phyloP scores from a whole-genome alignment of 2,888 invertebrate genomes.

The Nasonovia ribisnigri region DNA sequence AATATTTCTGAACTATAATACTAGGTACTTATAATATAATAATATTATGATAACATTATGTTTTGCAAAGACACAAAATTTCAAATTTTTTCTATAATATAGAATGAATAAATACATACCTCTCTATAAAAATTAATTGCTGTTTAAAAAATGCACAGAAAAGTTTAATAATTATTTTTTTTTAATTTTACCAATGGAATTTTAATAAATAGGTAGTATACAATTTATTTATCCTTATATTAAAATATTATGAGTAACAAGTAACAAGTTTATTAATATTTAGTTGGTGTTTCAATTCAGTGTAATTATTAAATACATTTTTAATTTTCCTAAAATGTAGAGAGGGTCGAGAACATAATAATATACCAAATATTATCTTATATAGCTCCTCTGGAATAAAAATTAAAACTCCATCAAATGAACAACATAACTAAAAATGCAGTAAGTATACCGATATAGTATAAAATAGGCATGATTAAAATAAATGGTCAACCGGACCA shows the following conservation, averaged over 20 bases:
- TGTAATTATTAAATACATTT: neutral
- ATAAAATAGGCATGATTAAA: conserved; percentile 58
- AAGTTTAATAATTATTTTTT: neutral
- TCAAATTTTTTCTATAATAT: neutral
- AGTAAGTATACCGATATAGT: conserved; percentile 1
- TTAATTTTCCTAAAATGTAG: neutral
- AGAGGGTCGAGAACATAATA: neutral
- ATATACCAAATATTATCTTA: neutral
- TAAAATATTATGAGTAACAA: neutral
- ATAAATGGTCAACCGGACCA: conserved; percentile 64
- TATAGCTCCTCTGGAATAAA: neutral
- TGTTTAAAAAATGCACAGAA: neutral
- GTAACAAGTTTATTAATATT: neutral
- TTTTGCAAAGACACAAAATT: neutral
- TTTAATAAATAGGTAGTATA: neutral
- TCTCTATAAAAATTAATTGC: neutral
- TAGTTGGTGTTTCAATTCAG: neutral
- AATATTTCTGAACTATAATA: neutral
- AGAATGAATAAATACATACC: neutral
- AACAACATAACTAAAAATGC: conserved; percentile 22
- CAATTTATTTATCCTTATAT: neutral
- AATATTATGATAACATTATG: too few relatives aligned
- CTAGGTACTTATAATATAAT: neutral
- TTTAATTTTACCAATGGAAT: neutral
- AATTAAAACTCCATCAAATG: conserved; percentile 46